Evolutionary conservation across 2,888 invertebrate genomes (phyloP), one percentile per base, ranked within the genome.

Genomic region (Autographa gamma): DNA sequence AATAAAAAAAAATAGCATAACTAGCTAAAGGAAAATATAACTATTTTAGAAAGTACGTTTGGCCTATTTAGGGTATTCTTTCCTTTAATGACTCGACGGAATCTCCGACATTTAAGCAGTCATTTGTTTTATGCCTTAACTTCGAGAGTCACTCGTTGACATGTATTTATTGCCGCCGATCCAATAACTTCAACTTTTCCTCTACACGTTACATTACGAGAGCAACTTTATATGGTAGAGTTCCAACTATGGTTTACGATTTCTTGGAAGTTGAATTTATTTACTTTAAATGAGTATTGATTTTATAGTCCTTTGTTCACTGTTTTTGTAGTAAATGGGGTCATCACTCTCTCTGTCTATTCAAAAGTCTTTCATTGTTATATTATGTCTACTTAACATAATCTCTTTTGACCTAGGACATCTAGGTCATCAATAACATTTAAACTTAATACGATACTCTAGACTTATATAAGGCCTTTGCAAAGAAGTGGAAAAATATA

Each of bases 51-150:
- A 25, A 25, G 3, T 70, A 66, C 7, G 4, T 58, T 61, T 3
- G 11, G 48, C 60, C 32, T 66, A 77, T 62, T 48, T 48, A 48
- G 2, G 1, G 43, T n/a, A 6, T 5, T 66, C 56, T 14, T 63
- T 65, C 62, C 67, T 48, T 62, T 76, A 77, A 77, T 77, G 72
- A 63, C 72, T 67, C 74, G 64, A 70, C 61, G n/a, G 60, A 14
- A 56, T 74, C 66, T 70, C 38, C 66, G 66, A 74, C 64, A 66
- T 74, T 76, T 68, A 74, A 74, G 70, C 32, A 70, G 63, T 70
- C 74, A 77, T 77, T 78, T 78, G 76, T 78, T 64, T 78, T 59
- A 78, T 70, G 74, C 38, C 54, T 69, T 61, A 78, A 74, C 74
- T 77, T 78, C 62, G 61, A 66, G 63, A 78, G 54, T 70, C 62